Base-by-base conservation (phyloP, 2,113 vertebrate genomes). In the Thamnaconus septentrionalis region DNA sequence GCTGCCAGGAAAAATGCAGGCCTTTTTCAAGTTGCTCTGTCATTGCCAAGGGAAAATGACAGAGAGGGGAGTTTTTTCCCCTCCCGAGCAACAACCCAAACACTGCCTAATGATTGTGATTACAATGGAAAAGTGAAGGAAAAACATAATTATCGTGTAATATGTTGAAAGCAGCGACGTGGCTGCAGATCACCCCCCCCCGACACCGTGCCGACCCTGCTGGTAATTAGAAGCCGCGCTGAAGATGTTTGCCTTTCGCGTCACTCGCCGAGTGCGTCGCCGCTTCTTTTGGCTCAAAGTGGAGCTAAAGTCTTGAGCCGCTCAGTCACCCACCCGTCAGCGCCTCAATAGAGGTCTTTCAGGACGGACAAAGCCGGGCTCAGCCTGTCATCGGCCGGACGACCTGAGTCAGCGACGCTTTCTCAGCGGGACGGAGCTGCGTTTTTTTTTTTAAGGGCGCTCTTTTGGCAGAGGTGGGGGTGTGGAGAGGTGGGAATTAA, bases 401-500 rank as follows among this genome's bases (percentile, higher is more conserved):
- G 62, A 75, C 73, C 60, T 80, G 71, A 54, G 59, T 82, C 51
- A 64, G 71, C 61, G 44, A 10, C 41, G 65, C 60, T 72, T 77
- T 80, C 78, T 79, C 79, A 63, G 81, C 69, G 56, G 67, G 73
- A 66, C 44, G 31, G 51, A 44, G 76, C 63, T 49, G 80, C 47
- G 3, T 50, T 69, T 78, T 31, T 31, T 31, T 31, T 31, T 31
- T 31, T 31, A 31, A 31, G 18, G 48, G 63, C n/a, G 65, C 42
- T 56, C 50, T 73, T 81, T 59, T 68, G 73, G 75, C 42, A 60
- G 59, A 66, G 61, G 70, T 61, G 60, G 70, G 78, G 72, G 81
- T 83, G 80, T 59, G 68, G 70, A 84, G 78, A 80, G 79, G 70
- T 77, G 64, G 80, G 76, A 80, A 75, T 85, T 76, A 80, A 69